A percentile compares a stretch with the other conserved stretches of the same genome.
Evolutionary conservation across 2,888 invertebrate species (phyloP).

Genomic region (Hirudinaria manillensis): DNA sequence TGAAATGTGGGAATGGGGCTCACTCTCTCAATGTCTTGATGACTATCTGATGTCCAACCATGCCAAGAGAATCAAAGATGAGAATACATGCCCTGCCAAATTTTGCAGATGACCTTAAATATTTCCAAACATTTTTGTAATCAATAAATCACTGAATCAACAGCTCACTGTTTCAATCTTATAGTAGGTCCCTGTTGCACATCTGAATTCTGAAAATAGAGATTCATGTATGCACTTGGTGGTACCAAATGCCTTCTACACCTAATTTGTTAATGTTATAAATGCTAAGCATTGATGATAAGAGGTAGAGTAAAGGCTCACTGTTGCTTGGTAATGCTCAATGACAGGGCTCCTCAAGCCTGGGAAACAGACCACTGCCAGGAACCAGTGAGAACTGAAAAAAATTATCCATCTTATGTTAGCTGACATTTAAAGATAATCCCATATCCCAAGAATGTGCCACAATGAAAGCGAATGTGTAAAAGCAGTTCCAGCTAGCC

Average conservation of each 20-base stretch:
- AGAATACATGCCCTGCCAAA: conserved; percentile 78
- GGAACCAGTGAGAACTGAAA: conserved; percentile 80
- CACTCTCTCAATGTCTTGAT: conserved; percentile 78
- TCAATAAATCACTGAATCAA: not conserved
- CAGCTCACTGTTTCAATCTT: not conserved
- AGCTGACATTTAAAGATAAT: not conserved
- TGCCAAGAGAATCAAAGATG: conserved; percentile 85
- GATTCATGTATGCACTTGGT: conserved; percentile 3
- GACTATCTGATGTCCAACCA: conserved; percentile 72
- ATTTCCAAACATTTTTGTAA: not conserved
- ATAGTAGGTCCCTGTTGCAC: not conserved
- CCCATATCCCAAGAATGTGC: not conserved
- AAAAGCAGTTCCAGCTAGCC: too few species aligned
- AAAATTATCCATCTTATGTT: not conserved
- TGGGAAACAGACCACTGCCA: conserved; percentile 92
- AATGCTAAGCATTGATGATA: too few species aligned
- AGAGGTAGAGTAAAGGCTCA: too few species aligned
- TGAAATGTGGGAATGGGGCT: not conserved
- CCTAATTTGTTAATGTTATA: not conserved
- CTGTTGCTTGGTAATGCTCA: conserved; percentile 9
- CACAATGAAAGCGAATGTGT: not conserved
- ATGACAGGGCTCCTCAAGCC: conserved; percentile 53
- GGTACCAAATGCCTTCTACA: too few species aligned
- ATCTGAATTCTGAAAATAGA: conserved; percentile 1
- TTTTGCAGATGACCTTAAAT: not conserved